Percentiles rank a stretch among this genome's conserved stretches.
Conservation (phyloP, 2,113 vertebrate species). For the Psephotus haematonotus region DNA sequence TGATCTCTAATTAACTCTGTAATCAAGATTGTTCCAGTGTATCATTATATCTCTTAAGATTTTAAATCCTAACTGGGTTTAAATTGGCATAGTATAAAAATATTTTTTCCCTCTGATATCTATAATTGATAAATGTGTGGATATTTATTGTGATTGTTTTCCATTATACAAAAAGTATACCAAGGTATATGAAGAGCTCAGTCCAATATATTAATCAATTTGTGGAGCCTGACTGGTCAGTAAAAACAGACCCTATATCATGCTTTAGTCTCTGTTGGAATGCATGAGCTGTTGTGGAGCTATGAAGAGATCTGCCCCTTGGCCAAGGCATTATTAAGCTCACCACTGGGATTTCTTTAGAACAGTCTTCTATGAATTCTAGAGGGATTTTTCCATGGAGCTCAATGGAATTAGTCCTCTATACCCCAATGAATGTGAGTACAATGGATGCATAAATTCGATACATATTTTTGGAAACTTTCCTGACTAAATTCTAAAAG, state of each 20-base stretch:
- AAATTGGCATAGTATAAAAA: neutral
- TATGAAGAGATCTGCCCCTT: neutral
- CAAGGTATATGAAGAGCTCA: neutral
- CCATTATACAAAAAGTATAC: neutral
- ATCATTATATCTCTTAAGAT: neutral
- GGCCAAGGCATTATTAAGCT: neutral
- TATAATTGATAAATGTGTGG: neutral
- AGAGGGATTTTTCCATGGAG: neutral
- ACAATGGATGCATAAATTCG: neutral
- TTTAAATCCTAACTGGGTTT: neutral
- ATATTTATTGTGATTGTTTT: neutral
- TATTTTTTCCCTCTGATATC: neutral
- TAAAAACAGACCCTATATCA: neutral
- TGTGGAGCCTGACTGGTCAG: neutral
- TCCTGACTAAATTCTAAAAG: neutral
- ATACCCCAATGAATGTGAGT: neutral
- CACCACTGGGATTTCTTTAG: neutral
- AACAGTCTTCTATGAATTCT: neutral
- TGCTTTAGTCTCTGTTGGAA: neutral
- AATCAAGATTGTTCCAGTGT: neutral
- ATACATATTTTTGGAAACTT: neutral
- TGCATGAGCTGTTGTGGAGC: neutral
- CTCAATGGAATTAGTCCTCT: neutral
- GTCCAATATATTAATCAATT: neutral
- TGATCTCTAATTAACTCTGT: neutral